Percentiles rank a stretch among this genome's conserved stretches.
Evolutionary conservation across 1,140 invertebrate species (phyloP).

Genomic region (Andricus grossulariae): DNA sequence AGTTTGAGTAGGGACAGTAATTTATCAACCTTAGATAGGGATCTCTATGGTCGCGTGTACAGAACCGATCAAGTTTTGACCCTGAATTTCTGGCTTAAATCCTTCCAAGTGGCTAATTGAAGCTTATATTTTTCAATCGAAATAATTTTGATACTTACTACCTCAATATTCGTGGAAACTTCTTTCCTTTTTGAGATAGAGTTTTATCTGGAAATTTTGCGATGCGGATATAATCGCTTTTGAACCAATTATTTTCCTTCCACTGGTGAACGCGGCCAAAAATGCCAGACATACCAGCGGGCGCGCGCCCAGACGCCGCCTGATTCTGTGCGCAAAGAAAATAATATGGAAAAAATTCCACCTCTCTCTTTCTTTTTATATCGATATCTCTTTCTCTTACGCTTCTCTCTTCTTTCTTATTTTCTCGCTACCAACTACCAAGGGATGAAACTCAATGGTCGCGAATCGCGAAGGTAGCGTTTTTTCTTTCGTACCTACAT

Average conservation of each 20-base stretch:
- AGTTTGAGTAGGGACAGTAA: constrained; percentile 70
- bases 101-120: neutral
- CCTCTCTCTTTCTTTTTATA: constrained; percentile 39
- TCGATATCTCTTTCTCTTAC: constrained; percentile 16
- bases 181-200: neutral
- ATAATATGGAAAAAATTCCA: constrained; percentile 65
- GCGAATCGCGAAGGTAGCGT: constrained; percentile 15
- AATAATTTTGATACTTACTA: neutral
- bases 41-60: constrained; percentile 72
- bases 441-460: constrained; percentile 24
- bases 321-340: constrained; percentile 66
- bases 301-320: constrained; percentile 74
- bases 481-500: neutral
- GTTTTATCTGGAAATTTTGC: neutral
- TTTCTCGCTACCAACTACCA: constrained; percentile 9
- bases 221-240: neutral
- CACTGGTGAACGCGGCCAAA: constrained; percentile 53
- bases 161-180: neutral
- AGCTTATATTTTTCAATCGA: neutral
- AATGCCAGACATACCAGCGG: constrained; percentile 74
- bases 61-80: constrained; percentile 67
- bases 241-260: constrained; percentile 62
- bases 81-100: constrained; percentile 28
- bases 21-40: constrained; percentile 74
- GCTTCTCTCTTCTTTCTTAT: constrained; percentile 27